A percentile compares a stretch with the other conserved stretches of the same genome.
phyloP scores from a whole-genome alignment of 2,797 vertebrate species.

The Sebastes baramenuke region DNA sequence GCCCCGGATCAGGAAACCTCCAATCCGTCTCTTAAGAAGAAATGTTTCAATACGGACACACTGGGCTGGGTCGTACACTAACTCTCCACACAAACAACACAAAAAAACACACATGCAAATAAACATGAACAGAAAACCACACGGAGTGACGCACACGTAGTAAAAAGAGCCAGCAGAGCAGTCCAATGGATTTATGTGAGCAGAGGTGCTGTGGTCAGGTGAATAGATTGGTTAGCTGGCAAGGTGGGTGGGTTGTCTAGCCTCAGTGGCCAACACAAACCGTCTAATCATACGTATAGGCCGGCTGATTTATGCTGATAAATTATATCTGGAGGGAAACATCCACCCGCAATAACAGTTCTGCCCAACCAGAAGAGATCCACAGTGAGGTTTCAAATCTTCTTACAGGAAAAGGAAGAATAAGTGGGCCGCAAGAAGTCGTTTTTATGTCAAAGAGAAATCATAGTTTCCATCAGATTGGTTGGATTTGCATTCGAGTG shows the following conservation, averaged over 20 bases:
- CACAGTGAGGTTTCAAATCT: conserved; percentile 7
- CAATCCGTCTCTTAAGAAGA: conserved; percentile 63
- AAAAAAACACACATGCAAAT: conserved; percentile 34
- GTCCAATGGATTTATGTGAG: conserved; percentile 70
- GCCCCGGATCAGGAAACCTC: conserved; percentile 68
- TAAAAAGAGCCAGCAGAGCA: conserved; percentile 28
- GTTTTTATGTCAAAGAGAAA: conserved; percentile 13
- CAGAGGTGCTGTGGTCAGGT: conserved; percentile 73
- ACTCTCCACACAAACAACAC: conserved; percentile 18
- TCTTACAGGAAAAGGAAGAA: conserved; percentile 8
- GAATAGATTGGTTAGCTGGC: conserved; percentile 71
- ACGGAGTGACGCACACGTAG: conserved; percentile 3
- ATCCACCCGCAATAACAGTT: conserved; percentile 23
- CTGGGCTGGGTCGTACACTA: conserved; percentile 31
- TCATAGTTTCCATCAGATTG: neutral
- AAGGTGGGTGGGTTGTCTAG: conserved; percentile 65
- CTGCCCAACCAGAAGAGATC: neutral
- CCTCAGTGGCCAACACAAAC: conserved; percentile 63
- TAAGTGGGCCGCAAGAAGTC: neutral
- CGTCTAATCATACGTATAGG: conserved; percentile 65
- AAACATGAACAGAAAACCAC: conserved; percentile 45
- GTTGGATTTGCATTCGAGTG: neutral
- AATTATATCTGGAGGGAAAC: conserved; percentile 53
- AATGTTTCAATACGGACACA: conserved; percentile 52
- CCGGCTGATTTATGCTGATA: conserved; percentile 63